phyloP scores from a whole-genome alignment of 1,140 invertebrate genomes.

The Papilio machaon region DNA sequence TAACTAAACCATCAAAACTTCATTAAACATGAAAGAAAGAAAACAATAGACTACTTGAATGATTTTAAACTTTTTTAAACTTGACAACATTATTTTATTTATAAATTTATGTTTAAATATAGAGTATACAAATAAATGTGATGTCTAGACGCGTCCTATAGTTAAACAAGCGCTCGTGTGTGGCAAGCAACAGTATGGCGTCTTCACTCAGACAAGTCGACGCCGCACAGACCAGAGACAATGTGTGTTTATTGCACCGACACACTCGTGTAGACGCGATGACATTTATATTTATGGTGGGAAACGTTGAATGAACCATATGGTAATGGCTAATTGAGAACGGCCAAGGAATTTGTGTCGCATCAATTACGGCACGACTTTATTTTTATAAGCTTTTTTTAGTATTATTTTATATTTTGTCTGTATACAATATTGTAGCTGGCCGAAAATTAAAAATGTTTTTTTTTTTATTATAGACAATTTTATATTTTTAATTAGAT shows the following conservation, averaged over 20 bases:
- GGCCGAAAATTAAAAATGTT: slow-evolving; percentile 12
- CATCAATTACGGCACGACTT: slow-evolving; percentile 32
- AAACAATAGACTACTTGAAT: no score
- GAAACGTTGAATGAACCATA: slow-evolving; percentile 33
- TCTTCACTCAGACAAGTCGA: slow-evolving; percentile 54
- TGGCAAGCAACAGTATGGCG: slow-evolving; percentile 39
- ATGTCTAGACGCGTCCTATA: slow-evolving; percentile 22
- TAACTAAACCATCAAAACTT: no score
- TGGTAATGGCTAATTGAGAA: slow-evolving; percentile 21
- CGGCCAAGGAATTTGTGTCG: slow-evolving; percentile 6
- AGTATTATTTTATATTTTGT: slow-evolving; percentile 20
- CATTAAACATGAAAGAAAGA: no score
- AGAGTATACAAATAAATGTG: background rate
- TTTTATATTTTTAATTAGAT: background rate
- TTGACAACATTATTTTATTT: no score
- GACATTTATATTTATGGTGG: slow-evolving; percentile 33
- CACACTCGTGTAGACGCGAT: slow-evolving; percentile 23
- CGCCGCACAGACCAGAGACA: slow-evolving; percentile 48
- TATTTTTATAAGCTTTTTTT: background rate
- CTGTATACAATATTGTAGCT: background rate
- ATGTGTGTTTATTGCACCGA: slow-evolving; percentile 36
- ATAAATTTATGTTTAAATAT: background rate
- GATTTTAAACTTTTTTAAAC: no score
- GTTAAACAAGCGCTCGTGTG: slow-evolving; percentile 40
- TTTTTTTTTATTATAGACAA: background rate